These are phyloP conservation scores for Cosmia pyralina DNA, from an alignment of 2,888 invertebrate species.

Conservation along the genomic window DNA sequence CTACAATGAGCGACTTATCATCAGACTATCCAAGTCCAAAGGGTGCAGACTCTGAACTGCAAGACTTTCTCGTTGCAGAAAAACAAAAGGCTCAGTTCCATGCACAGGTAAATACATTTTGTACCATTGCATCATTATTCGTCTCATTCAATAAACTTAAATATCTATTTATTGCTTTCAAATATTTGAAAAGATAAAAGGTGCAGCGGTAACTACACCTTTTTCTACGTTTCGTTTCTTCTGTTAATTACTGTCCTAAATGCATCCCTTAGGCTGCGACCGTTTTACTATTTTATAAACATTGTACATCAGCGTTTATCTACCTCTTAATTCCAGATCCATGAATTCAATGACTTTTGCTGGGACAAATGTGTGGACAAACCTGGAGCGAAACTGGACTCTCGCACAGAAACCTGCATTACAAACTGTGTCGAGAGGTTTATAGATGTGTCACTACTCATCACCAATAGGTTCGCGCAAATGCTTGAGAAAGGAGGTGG, in stretches of 20 bases:
- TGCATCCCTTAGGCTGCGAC: background rate
- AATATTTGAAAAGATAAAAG: background rate
- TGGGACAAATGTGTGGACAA: conserved; percentile 99
- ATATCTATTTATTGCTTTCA: conserved; percentile 9
- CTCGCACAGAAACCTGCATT: conserved; percentile 96
- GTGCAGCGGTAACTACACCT: background rate
- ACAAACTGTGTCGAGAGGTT: conserved; percentile 98
- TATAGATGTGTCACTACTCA: conserved; percentile 96
- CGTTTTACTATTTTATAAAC: background rate
- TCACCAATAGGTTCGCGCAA: conserved; percentile 97
- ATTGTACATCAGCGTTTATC: no score
- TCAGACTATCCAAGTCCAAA: conserved; percentile 83
- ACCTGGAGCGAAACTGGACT: conserved; percentile 96
- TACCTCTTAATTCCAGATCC: conserved; percentile 91
- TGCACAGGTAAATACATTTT: conserved; percentile 92
- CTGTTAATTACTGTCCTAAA: background rate
- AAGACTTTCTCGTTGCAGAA: conserved; percentile 95
- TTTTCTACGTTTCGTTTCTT: background rate
- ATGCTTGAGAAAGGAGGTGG: conserved; percentile 94
- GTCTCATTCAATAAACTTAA: conserved; percentile 5
- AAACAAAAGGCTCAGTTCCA: conserved; percentile 97
- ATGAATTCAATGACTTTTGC: conserved; percentile 97
- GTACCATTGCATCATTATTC: conserved; percentile 42
- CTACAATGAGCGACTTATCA: conserved; percentile 81
- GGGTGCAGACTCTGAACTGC: conserved; percentile 93